Conservation (phyloP, 92 coral and sea anemone genomes). For the Epizoanthus rinbou region DNA sequence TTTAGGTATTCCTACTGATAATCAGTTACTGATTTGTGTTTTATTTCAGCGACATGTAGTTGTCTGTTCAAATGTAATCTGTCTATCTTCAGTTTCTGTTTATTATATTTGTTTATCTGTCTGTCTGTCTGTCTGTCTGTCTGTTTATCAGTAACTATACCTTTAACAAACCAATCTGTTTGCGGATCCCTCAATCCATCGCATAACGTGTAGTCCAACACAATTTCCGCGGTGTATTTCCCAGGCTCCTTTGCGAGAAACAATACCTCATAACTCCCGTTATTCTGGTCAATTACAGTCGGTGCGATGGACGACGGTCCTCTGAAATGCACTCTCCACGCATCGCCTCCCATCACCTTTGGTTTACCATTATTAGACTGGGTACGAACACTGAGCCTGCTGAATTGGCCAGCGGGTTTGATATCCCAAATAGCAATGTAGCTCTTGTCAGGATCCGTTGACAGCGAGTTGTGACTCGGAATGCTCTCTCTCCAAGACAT, state of each 20-base stretch:
- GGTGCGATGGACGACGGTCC: conserved; percentile 81
- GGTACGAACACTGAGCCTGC: conserved; percentile 76
- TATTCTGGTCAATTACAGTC: conserved; percentile 66
- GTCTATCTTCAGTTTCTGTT: no score
- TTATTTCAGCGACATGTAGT: no score
- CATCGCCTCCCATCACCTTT: conserved; percentile 73
- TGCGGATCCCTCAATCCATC: conserved; percentile 80
- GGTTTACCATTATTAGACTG: conserved; percentile 61
- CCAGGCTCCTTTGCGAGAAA: conserved; percentile 83
- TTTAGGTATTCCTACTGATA: no score
- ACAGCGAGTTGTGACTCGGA: conserved; percentile 32
- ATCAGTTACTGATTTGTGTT: no score
- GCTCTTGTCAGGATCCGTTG: conserved; percentile 71
- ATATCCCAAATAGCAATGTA: conserved; percentile 74
- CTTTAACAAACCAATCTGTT: conserved; percentile 72
- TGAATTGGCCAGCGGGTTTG: conserved; percentile 75
- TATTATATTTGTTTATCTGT: no score
- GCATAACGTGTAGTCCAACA: conserved; percentile 73
- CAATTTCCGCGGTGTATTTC: conserved; percentile 54
- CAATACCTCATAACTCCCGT: conserved; percentile 78
- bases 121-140: neutral
- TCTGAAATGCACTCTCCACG: conserved; percentile 75
- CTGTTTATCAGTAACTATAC: conserved; percentile 30
- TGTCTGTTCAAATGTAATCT: no score
- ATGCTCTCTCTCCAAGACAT: conserved; percentile 56